phyloP scores from a whole-genome alignment of 2,888 invertebrate species.

The Sphaerophoria taeniata region DNA sequence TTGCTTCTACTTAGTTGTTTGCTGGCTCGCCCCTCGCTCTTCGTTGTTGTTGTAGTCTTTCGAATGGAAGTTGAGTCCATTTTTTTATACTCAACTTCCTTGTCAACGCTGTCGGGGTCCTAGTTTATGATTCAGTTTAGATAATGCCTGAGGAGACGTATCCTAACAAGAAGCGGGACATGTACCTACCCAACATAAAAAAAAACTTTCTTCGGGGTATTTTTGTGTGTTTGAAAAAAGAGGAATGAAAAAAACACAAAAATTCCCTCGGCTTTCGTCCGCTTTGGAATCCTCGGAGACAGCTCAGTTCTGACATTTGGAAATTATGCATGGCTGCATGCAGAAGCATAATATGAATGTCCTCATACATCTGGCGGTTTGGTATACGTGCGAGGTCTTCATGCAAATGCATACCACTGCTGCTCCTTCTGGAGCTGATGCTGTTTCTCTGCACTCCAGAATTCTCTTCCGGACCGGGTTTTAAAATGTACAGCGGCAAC shows the following conservation, averaged over 20 bases:
- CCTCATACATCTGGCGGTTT: constrained; percentile 53
- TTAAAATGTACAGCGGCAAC: constrained; percentile 45
- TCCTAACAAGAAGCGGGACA: constrained; percentile 50
- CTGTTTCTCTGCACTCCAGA: constrained; percentile 27
- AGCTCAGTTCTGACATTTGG: constrained; percentile 70
- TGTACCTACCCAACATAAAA: constrained; percentile 13
- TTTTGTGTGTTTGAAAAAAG: constrained; percentile 17
- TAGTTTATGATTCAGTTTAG: constrained; percentile 73
- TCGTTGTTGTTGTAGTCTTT: not conserved
- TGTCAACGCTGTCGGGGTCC: constrained; percentile 67
- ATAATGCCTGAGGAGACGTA: constrained; percentile 61
- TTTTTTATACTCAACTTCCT: constrained; percentile 53
- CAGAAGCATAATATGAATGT: constrained; percentile 64
- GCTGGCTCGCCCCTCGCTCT: not conserved
- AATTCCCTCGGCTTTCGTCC: constrained; percentile 61
- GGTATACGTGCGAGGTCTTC: constrained; percentile 56
- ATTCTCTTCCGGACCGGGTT: constrained; percentile 46
- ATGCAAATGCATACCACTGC: constrained; percentile 51
- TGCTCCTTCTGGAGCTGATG: constrained; percentile 2
- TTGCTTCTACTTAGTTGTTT: too few species aligned
- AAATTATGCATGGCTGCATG: constrained; percentile 73
- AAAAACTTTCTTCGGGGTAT: constrained; percentile 7
- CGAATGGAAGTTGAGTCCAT: constrained; percentile 48
- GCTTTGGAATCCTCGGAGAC: constrained; percentile 69
- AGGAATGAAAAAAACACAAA: not conserved